These are phyloP conservation scores for Tanytarsus gracilentus DNA, from an alignment of 2,888 invertebrate species.

Conservation along the genomic window DNA sequence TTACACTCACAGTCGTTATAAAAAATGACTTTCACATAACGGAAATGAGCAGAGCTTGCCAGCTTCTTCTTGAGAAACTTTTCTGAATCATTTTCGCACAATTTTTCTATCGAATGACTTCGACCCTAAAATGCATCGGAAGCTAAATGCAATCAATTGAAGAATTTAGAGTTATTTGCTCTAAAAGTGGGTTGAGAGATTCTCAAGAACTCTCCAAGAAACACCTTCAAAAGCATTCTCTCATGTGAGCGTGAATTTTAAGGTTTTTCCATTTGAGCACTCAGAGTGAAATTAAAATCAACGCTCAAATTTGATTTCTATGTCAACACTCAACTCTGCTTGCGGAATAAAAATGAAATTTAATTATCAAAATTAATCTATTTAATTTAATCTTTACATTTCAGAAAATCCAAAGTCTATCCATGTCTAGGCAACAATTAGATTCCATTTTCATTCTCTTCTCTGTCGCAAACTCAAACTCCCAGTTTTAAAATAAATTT, in stretches of 20 bases:
- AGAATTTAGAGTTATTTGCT: slow-evolving; percentile 3
- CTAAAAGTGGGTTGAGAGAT: neutral
- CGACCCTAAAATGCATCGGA: neutral
- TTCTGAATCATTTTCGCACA: slow-evolving; percentile 2
- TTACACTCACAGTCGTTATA: neutral
- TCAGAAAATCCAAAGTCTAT: neutral
- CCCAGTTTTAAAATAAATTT: slow-evolving; percentile 3
- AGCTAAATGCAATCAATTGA: slow-evolving; percentile 5
- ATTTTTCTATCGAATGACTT: neutral
- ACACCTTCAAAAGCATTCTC: neutral
- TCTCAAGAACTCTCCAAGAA: neutral
- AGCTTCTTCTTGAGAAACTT: neutral
- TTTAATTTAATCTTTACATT: slow-evolving; percentile 4
- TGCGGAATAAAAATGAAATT: slow-evolving; percentile 8
- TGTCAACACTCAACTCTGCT: neutral
- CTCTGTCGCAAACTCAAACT: neutral
- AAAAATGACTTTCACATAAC: neutral
- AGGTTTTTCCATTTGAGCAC: neutral
- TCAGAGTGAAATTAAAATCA: neutral
- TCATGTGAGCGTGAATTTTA: neutral
- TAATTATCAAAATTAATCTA: slow-evolving; percentile 14
- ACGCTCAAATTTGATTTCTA: neutral
- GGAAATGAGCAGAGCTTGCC: neutral
- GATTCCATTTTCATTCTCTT: neutral
- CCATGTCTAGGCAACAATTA: slow-evolving; percentile 4